A percentile compares a stretch with the other conserved stretches of the same genome.
Evolutionary conservation across 2,113 vertebrate species (phyloP).

Genomic region (Thymallus thymallus): DNA sequence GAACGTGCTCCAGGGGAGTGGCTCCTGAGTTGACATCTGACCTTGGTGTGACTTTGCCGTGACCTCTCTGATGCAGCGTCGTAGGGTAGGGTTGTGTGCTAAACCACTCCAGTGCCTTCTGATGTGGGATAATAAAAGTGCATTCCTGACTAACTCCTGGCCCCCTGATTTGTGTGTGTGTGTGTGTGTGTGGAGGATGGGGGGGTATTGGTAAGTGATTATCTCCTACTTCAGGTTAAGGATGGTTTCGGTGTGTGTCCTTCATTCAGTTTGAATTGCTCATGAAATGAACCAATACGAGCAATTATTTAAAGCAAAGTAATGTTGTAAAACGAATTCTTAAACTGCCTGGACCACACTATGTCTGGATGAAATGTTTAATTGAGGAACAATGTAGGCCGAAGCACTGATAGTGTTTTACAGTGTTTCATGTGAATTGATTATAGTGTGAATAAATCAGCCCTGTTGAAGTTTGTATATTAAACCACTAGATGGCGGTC

Average conservation of each 20-base stretch:
- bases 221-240: constrained; percentile 98
- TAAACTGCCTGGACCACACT: no score
- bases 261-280: no score
- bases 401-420: neutral
- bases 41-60: constrained; percentile 49
- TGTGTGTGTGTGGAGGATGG: neutral
- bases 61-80: constrained; percentile 32
- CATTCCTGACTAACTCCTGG: constrained; percentile 63
- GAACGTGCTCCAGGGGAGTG: constrained; percentile 6
- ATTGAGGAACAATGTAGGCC: no score
- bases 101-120: constrained; percentile 72
- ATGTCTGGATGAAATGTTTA: no score
- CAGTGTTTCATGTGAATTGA: no score
- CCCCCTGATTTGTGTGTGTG: neutral
- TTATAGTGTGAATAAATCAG: neutral
- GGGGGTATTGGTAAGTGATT: constrained; percentile 89
- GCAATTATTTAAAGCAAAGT: no score
- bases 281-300: no score
- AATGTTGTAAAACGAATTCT: no score
- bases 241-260: constrained; percentile 57
- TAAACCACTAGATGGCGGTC: constrained; percentile 46
- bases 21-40: constrained; percentile 48
- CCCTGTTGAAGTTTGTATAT: neutral
- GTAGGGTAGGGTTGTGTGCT: constrained; percentile 52
- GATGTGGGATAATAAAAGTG: constrained; percentile 69